Percentiles rank a stretch among this genome's conserved stretches.
Evolutionary conservation across 2,113 vertebrate genomes (phyloP).

Genomic region (Urocolius indicus): DNA sequence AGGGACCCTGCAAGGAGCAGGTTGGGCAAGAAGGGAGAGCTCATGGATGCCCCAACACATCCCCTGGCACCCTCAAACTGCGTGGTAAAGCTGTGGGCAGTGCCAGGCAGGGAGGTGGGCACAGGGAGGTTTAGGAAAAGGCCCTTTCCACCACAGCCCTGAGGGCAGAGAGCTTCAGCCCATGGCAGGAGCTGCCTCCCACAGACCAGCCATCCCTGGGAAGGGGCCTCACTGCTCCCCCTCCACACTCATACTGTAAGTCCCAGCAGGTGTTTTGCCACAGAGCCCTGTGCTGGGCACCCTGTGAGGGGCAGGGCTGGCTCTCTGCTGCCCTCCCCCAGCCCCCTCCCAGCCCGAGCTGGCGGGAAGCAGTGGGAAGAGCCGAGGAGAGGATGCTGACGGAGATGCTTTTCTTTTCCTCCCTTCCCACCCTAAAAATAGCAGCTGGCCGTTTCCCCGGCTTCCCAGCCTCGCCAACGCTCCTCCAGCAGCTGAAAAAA

Average conservation of each 20-base stretch:
- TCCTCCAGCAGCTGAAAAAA: constrained; percentile 32
- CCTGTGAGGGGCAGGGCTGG: background rate
- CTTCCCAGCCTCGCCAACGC: constrained; percentile 65
- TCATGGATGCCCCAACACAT: background rate
- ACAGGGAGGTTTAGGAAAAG: background rate
- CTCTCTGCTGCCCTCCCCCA: background rate
- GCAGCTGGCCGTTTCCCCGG: constrained; percentile 65
- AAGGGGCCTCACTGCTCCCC: background rate
- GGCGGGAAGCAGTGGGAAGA: constrained; percentile 38
- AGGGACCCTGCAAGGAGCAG: background rate
- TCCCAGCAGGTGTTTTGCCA: background rate
- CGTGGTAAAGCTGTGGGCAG: no score
- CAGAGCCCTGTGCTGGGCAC: background rate
- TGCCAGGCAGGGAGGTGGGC: background rate
- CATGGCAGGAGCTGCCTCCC: fast-evolving
- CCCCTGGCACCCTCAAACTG: background rate
- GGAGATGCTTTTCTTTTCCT: constrained; percentile 37
- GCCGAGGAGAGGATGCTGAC: constrained; percentile 49
- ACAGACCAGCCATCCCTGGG: fast-evolving
- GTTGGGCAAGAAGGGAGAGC: background rate
- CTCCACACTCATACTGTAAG: background rate
- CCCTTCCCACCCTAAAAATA: constrained; percentile 51
- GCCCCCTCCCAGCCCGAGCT: background rate
- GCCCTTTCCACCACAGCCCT: background rate
- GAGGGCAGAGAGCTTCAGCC: background rate